A percentile compares a stretch with the other conserved stretches of the same genome.
Conservation (phyloP, 2,888 invertebrate genomes). For the Ellobium chinense region DNA sequence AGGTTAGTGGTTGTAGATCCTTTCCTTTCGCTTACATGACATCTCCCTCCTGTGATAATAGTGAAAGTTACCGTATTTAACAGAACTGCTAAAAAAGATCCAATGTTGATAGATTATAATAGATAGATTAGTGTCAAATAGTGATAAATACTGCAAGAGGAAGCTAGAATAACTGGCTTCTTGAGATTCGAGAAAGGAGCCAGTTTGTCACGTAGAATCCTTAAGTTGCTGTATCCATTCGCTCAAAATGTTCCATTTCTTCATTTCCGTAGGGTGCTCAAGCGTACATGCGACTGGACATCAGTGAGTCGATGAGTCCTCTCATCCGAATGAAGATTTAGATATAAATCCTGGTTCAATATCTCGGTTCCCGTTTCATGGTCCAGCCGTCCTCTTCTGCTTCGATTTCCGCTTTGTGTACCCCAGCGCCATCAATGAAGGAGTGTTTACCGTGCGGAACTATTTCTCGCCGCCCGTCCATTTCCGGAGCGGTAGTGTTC, state of each 20-base stretch:
- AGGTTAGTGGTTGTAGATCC: constrained; percentile 45
- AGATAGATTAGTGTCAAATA: too few species aligned
- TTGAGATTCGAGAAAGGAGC: too few species aligned
- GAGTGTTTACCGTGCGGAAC: constrained; percentile 3
- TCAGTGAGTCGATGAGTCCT: neutral
- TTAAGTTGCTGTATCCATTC: too few species aligned
- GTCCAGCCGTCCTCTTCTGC: neutral
- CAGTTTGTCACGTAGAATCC: too few species aligned
- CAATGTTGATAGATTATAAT: too few species aligned
- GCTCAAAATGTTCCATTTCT: neutral
- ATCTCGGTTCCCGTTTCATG: neutral
- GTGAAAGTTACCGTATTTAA: too few species aligned
- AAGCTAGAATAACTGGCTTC: too few species aligned
- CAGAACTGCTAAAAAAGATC: too few species aligned
- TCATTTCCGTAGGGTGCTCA: neutral
- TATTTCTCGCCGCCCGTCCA: neutral
- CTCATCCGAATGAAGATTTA: neutral
- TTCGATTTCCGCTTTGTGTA: neutral
- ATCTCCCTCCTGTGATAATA: too few species aligned
- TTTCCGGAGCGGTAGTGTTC: constrained; percentile 5
- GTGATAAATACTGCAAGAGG: too few species aligned
- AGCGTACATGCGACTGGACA: neutral
- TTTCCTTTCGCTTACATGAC: too few species aligned
- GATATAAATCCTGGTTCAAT: neutral
- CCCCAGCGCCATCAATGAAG: neutral